These are phyloP conservation scores for Blastomussa wellsi DNA, from an alignment of 92 coral and sea anemone genomes.

Conservation along the genomic window DNA sequence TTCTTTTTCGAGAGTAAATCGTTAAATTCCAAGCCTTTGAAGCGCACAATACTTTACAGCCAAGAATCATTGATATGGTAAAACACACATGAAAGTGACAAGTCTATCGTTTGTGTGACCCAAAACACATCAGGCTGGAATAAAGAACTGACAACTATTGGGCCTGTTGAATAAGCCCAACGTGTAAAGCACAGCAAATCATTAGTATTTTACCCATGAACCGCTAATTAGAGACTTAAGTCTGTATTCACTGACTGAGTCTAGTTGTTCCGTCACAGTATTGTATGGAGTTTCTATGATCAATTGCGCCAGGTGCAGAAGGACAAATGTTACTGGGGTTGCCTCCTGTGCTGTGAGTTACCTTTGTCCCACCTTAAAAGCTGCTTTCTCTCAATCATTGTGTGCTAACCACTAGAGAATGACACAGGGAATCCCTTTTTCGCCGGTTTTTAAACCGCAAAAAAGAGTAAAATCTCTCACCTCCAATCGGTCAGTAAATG, in stretches of 20 bases:
- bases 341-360: conserved; percentile 60
- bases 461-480: background rate
- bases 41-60: conserved; percentile 59
- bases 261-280: conserved; percentile 66
- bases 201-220: conserved; percentile 73
- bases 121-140: conserved; percentile 21
- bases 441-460: conserved; percentile 25
- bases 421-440: conserved; percentile 40
- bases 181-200: conserved; percentile 53
- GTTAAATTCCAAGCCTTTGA: conserved; percentile 46
- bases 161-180: conserved; percentile 16
- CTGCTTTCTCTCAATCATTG: conserved; percentile 16
- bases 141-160: conserved; percentile 26
- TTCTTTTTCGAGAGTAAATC: conserved; percentile 58
- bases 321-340: conserved; percentile 78
- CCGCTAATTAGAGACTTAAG: conserved; percentile 85
- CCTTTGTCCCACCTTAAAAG: conserved; percentile 44
- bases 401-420: conserved; percentile 14
- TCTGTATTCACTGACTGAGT: conserved; percentile 57
- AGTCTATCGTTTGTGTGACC: conserved; percentile 35
- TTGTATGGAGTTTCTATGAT: conserved; percentile 58
- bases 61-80: conserved; percentile 66
- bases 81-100: conserved; percentile 63
- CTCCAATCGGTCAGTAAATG: conserved; percentile 16
- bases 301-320: conserved; percentile 72